Percentiles rank a stretch among this genome's conserved stretches.
Conservation (phyloP, 92 coral and sea anemone genomes). For the Porites lobata region DNA sequence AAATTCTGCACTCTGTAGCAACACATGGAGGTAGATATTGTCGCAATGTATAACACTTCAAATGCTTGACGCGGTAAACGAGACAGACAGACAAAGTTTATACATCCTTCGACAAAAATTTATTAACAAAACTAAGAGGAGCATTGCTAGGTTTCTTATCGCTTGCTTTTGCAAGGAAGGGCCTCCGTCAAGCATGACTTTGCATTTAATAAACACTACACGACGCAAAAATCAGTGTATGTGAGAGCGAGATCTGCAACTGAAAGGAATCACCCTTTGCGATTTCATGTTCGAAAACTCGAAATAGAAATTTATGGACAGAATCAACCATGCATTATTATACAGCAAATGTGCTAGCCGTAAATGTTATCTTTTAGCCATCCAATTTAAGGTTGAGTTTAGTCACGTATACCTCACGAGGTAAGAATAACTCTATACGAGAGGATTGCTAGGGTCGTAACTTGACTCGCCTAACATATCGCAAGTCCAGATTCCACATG, state of each 20-base stretch:
- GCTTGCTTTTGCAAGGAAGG: slow-evolving; percentile 1
- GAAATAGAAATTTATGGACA: not conserved
- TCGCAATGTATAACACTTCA: slow-evolving; percentile 27
- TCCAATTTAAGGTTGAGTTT: slow-evolving; percentile 7
- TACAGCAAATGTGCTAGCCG: not conserved
- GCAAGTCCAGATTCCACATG: slow-evolving; percentile 52
- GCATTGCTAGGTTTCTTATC: not conserved
- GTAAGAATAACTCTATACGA: not conserved
- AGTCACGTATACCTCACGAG: slow-evolving; percentile 59
- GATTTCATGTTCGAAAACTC: not conserved
- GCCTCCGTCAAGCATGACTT: slow-evolving; percentile 30
- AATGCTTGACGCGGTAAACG: slow-evolving; percentile 28
- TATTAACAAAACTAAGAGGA: not conserved
- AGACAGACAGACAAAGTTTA: slow-evolving; percentile 5
- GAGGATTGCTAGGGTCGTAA: slow-evolving; percentile 26
- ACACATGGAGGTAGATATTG: slow-evolving; percentile 8
- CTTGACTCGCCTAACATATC: slow-evolving; percentile 32
- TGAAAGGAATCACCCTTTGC: slow-evolving; percentile 25
- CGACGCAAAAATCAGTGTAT: not conserved
- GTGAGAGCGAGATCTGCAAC: not conserved
- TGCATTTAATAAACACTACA: not conserved
- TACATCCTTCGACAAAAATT: slow-evolving; percentile 2
- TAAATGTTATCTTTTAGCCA: slow-evolving; percentile 4
- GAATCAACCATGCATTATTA: not conserved
- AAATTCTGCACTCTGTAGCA: slow-evolving; percentile 4